Base-by-base conservation (phyloP, 2,888 invertebrate species). In the Oligia latruncula region DNA sequence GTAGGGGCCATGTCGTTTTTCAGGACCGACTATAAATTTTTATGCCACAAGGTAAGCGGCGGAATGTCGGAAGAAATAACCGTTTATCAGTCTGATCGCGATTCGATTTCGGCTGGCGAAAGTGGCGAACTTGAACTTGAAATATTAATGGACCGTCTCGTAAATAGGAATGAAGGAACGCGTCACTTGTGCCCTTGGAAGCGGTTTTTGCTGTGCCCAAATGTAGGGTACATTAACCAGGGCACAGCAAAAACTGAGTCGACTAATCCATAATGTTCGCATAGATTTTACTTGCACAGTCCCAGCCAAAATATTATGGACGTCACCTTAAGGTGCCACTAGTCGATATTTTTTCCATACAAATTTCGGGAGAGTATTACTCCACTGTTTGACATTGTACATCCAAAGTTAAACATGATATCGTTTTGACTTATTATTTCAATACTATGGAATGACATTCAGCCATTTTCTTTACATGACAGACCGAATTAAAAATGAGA, bases 41-140 rank as follows among this genome's bases (percentile, higher is more conserved):
- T 86, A 89, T 80, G 78, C 84, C 80, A 75, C 70, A 74, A 89
- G 87, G 87, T 88, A 87, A 86, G 81, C 83, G 81, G 82, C 55
- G 66, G 71, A 78, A 77, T 81, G 87, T 90, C 87, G 88, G 87
- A 89, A 90, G 87, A 74, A 85, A 92, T 91, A 91, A 91, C 87
- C 82, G 79, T 92, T 85, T 86, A 89, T 91, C 90, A 89, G 80
- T 71, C 58, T 78, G 84, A 76, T 77, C 74, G 35, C 79, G 80
- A 86, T 87, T 81, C 80, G 82, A 87, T 87, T 87, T 86, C 72
- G 67, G 75, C 75, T 78, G 71, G 70, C 65, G 73, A 82, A 80
- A 89, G 82, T 79, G 71, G 75, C 40, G 71, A 65, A 74, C 75
- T 86, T 77, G 82, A 86, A 83, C 85, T 83, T 84, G 80, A 86